Evolutionary conservation across 2,797 vertebrate species (phyloP), one percentile per base, ranked within the genome.

Genomic region (Sebastolobus alascanus): DNA sequence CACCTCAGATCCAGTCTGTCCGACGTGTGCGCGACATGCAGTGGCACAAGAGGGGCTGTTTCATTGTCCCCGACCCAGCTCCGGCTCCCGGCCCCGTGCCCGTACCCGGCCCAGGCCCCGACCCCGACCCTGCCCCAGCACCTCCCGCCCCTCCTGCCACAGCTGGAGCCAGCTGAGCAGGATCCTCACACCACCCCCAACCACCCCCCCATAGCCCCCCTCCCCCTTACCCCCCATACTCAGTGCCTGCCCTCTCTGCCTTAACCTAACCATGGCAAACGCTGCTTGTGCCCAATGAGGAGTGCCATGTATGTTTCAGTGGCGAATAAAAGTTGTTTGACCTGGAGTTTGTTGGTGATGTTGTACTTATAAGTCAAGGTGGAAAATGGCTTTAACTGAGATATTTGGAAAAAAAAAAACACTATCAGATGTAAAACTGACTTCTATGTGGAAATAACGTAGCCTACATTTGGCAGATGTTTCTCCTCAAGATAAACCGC

Each of bases 1-100:
- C 95, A 40, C 98, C 98, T 0, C 97, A 96, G 89, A 96, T 99
- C 91, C 98, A 99, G 94, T 97, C 98, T 0, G 93, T 98, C 87
- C 96, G 97, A 63, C 96, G 96, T 0, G 95, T 98, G 84, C 95
- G 96, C 10, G 98, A 98, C 96, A 97, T 97, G 97, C 97, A 98
- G 93, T 98, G 98, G 98, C 97, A 98, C 95, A 96, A 97, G 89
- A 91, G 91, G 3, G 97, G 97, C 83, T 93, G 85, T 90, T 98
- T 98, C 91, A 95, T 76, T 4, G 71, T 61, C 54, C 80, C 88
- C 0, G 86, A 90, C 52, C 94, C 94, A 0, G 85, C 83, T 52
- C 95, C 1, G 33, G 2, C 14, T 18, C 27, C 63, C 5, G 37
- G 31, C 16, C 43, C 43, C 16, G 16, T 46, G 7, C 43, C 43